phyloP scores from a whole-genome alignment of 2,797 vertebrate species.

The Molossus alvarezi region DNA sequence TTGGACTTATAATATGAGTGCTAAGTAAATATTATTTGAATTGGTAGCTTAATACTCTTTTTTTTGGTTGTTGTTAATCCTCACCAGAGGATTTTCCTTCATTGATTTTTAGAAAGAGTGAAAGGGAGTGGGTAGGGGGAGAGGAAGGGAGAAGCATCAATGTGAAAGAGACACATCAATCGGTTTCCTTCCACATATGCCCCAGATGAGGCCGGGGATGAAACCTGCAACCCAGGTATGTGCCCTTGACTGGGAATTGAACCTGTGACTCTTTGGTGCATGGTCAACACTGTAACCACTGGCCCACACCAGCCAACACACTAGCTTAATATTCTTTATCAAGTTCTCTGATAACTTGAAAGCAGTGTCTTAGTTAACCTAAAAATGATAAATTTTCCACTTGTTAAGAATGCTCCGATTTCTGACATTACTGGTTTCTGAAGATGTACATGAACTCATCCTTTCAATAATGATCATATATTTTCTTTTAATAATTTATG shows the following conservation, averaged over 20 bases:
- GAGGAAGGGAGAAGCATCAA: too few relatives aligned
- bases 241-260: too few relatives aligned
- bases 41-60: conserved; percentile 4
- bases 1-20: not conserved
- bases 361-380: not conserved
- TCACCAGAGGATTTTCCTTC: too few relatives aligned
- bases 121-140: too few relatives aligned
- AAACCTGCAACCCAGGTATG: too few relatives aligned
- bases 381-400: conserved; percentile 18
- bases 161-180: too few relatives aligned
- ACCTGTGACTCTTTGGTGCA: too few relatives aligned
- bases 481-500: conserved; percentile 56
- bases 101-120: too few relatives aligned
- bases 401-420: not conserved
- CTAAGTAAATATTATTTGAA: conserved; percentile 59
- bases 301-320: too few relatives aligned
- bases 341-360: conserved; percentile 24
- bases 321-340: conserved; percentile 1
- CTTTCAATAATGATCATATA: conserved; percentile 39
- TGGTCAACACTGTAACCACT: too few relatives aligned
- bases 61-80: not conserved
- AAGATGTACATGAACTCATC: not conserved
- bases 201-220: too few relatives aligned
- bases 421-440: conserved; percentile 27
- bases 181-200: too few relatives aligned